phyloP scores from a whole-genome alignment of 2,888 invertebrate species.

The Drosophila ustulata region DNA sequence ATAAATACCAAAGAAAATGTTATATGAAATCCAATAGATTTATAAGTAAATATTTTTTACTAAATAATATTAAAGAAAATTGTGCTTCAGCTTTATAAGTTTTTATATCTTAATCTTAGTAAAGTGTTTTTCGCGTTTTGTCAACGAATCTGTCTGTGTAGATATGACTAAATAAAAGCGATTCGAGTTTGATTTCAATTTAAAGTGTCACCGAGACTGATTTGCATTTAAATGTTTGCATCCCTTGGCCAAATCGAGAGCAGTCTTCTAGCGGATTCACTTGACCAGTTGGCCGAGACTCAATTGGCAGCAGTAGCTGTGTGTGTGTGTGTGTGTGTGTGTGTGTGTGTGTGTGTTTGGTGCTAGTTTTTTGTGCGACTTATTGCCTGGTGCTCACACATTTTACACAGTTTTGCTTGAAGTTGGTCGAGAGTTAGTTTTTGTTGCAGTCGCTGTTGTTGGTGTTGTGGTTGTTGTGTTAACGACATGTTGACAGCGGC shows the following conservation, averaged over 20 bases:
- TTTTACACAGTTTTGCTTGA: slow-evolving; percentile 41
- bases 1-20: too few relatives aligned
- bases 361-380: slow-evolving; percentile 29
- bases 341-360: neutral
- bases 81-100: too few relatives aligned
- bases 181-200: neutral
- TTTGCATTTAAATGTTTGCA: neutral
- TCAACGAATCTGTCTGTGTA: too few relatives aligned
- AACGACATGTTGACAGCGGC: slow-evolving; percentile 80
- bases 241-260: slow-evolving; percentile 15
- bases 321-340: slow-evolving; percentile 14
- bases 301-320: slow-evolving; percentile 16
- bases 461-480: slow-evolving; percentile 41
- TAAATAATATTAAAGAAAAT: too few relatives aligned
- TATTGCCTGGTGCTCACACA: slow-evolving; percentile 30
- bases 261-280: slow-evolving; percentile 33
- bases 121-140: too few relatives aligned
- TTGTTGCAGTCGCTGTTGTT: slow-evolving; percentile 22
- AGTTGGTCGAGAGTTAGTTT: slow-evolving; percentile 24
- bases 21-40: too few relatives aligned
- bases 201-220: neutral
- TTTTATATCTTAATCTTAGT: too few relatives aligned
- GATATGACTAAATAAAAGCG: too few relatives aligned
- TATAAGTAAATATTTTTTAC: too few relatives aligned
- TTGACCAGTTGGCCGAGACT: slow-evolving; percentile 49